Conservation (phyloP, 1,140 invertebrate genomes). For the Melipona quadrifasciata region DNA sequence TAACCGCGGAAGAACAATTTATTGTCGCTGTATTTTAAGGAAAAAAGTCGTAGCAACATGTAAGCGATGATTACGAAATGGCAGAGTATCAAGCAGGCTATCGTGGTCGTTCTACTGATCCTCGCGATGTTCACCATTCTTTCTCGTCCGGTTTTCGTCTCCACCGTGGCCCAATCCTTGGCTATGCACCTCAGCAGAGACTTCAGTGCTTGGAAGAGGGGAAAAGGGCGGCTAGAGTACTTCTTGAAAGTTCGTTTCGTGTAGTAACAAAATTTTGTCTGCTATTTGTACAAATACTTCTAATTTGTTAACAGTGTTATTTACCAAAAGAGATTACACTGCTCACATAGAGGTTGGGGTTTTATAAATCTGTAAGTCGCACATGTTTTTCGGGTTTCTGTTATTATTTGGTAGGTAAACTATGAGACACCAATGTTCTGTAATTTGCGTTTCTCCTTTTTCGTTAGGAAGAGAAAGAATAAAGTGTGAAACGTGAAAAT, state of each 20-base stretch:
- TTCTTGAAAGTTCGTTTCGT: neutral
- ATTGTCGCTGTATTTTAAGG: neutral
- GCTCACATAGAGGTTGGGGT: too few species aligned
- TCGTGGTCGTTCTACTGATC: constrained; percentile 33
- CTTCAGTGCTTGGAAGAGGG: constrained; percentile 36
- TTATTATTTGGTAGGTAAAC: too few species aligned
- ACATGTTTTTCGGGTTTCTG: too few species aligned
- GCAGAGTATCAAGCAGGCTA: constrained; percentile 24
- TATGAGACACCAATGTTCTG: too few species aligned
- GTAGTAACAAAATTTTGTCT: neutral
- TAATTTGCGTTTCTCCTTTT: too few species aligned
- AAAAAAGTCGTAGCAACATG: neutral
- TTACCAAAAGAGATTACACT: too few species aligned
- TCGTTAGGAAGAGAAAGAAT: too few species aligned
- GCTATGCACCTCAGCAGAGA: constrained; percentile 48
- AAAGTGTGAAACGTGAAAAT: too few species aligned
- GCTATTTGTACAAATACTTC: too few species aligned
- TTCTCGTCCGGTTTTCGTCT: neutral
- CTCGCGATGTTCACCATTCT: constrained; percentile 47
- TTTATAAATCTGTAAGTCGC: too few species aligned
- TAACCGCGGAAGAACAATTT: constrained; percentile 32
- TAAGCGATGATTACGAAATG: neutral
- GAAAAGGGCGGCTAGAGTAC: neutral
- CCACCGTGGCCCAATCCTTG: constrained; percentile 41
- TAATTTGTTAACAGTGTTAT: too few species aligned